Conservation (phyloP, 1,140 invertebrate genomes). For the Drosophila bifasciata region DNA sequence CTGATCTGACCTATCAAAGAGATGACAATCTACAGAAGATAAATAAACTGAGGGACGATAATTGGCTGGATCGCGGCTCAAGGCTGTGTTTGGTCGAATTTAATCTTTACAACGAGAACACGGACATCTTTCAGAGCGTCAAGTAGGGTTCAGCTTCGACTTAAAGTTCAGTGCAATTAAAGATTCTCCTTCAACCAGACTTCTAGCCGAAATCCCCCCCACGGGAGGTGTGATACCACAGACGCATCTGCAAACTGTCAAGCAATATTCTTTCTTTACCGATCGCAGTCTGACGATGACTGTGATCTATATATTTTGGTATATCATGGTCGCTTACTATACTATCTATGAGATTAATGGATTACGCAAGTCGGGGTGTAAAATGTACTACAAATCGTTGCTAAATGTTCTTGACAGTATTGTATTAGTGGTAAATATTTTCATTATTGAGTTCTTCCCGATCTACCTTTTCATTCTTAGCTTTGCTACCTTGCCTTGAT, state of each 20-base stretch:
- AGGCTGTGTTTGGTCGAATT: constrained; percentile 68
- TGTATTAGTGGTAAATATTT: constrained; percentile 51
- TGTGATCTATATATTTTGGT: constrained; percentile 64
- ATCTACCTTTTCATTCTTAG: too few species aligned
- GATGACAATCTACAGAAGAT: constrained; percentile 35
- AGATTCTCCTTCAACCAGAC: neutral
- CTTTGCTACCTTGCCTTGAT: constrained; percentile 53
- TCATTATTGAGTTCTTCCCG: neutral
- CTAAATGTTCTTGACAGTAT: constrained; percentile 58
- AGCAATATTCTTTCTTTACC: constrained; percentile 57
- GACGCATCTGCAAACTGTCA: constrained; percentile 65
- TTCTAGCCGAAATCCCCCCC: constrained; percentile 74
- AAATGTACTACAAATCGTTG: constrained; percentile 44
- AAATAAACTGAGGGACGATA: constrained; percentile 9
- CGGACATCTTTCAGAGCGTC: constrained; percentile 63
- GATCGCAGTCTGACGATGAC: constrained; percentile 42
- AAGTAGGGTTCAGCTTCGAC: constrained; percentile 22
- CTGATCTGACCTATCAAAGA: constrained; percentile 46
- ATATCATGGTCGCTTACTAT: constrained; percentile 66
- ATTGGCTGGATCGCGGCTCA: constrained; percentile 74
- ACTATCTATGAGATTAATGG: constrained; percentile 54
- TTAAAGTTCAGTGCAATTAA: too few species aligned
- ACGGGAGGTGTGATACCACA: constrained; percentile 72
- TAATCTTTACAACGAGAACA: constrained; percentile 70
- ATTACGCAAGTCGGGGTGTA: constrained; percentile 36